Evolutionary conservation across 2,113 vertebrate genomes (phyloP).

Genomic region (Phyllostomus discolor): DNA sequence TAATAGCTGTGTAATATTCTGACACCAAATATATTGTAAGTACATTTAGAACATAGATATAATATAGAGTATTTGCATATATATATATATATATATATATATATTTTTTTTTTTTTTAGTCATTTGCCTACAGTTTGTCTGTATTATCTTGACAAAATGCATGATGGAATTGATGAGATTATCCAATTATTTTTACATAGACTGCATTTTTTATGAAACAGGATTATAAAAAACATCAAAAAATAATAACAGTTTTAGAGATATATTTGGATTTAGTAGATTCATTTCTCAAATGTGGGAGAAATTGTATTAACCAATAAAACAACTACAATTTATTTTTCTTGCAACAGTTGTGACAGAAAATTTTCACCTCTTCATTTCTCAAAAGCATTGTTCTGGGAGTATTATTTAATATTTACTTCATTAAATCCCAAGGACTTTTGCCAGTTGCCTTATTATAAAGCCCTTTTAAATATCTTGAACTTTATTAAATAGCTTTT

Average conservation of each 20-base stretch:
- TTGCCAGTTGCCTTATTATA: background rate
- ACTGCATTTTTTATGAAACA: background rate
- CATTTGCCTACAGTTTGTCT: background rate
- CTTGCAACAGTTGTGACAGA: background rate
- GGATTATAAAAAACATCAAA: background rate
- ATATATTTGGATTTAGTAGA: background rate
- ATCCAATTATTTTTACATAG: background rate
- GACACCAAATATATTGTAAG: background rate
- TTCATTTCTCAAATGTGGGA: background rate
- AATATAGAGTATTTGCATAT: background rate
- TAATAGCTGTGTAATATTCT: background rate
- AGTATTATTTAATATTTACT: slow-evolving; percentile 46
- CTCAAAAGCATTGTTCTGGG: slow-evolving; percentile 22
- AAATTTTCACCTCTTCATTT: background rate
- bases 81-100: too few relatives aligned
- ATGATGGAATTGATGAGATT: background rate
- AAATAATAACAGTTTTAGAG: background rate
- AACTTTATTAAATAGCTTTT: slow-evolving; percentile 50
- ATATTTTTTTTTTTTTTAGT: background rate
- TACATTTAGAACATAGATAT: background rate
- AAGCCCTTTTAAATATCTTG: slow-evolving; percentile 27
- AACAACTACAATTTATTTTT: background rate
- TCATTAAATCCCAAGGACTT: slow-evolving; percentile 18
- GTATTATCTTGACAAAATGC: background rate
- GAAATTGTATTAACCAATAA: background rate